Conservation (phyloP, 1,140 invertebrate genomes). For the Aphelinus atriplicis region DNA sequence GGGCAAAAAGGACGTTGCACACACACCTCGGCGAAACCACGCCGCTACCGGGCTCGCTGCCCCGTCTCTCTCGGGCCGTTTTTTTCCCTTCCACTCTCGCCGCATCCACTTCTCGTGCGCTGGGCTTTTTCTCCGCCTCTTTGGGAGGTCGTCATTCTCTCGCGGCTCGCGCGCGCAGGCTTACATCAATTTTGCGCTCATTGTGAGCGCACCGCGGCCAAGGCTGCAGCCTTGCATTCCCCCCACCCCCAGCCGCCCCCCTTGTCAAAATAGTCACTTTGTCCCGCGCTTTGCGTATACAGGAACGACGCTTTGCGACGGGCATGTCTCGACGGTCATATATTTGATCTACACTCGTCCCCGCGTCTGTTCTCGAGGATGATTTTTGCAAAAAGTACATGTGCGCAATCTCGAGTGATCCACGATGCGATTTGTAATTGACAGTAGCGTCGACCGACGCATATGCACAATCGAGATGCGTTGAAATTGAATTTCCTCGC, state of each 20-base stretch:
- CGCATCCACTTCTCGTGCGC: conserved; percentile 2
- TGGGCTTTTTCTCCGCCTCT: conserved; percentile 43
- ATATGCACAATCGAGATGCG: too few relatives aligned
- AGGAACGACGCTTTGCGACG: too few relatives aligned
- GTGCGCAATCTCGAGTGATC: too few relatives aligned
- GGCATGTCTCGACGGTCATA: too few relatives aligned
- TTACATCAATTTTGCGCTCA: conserved; percentile 37
- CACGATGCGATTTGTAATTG: too few relatives aligned
- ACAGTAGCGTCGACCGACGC: too few relatives aligned
- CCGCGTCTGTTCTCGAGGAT: too few relatives aligned
- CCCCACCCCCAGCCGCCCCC: too few relatives aligned
- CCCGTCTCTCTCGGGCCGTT: conserved; percentile 12
- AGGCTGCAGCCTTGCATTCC: conserved; percentile 27
- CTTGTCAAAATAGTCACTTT: conserved; percentile 13
- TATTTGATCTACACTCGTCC: too few relatives aligned
- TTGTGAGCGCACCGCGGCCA: conserved; percentile 13
- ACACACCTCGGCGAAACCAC: neutral
- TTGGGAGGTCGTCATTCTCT: conserved; percentile 47
- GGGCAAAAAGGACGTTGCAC: neutral
- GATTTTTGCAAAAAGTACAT: too few relatives aligned
- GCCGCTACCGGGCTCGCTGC: conserved; percentile 22
- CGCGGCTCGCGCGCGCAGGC: neutral
- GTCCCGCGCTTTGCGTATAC: too few relatives aligned
- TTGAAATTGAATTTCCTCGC: too few relatives aligned
- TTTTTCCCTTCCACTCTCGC: conserved; percentile 24